Evolutionary conservation across 2,113 vertebrate species (phyloP).

Genomic region (Gopherus flavomarginatus): DNA sequence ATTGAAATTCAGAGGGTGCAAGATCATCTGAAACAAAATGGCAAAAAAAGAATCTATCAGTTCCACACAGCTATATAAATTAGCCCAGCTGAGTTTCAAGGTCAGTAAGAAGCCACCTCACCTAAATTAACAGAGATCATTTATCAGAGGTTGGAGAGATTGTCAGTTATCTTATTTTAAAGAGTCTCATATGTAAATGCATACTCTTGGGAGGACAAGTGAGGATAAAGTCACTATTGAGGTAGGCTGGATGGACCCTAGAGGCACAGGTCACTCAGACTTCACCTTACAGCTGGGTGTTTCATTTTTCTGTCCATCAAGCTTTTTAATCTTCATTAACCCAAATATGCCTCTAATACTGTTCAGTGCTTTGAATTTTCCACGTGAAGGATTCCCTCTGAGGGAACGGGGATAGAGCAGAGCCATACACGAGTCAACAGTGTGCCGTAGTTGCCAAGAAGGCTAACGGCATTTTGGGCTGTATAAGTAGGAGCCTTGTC

Average conservation of each 20-base stretch:
- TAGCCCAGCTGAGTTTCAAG: not conserved
- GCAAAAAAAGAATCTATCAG: not conserved
- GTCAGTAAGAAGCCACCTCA: not conserved
- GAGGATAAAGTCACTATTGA: rapidly evolving
- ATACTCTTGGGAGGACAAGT: rapidly evolving
- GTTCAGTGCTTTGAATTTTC: not conserved
- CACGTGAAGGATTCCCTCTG: not conserved
- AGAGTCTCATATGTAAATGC: not conserved
- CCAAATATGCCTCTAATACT: rapidly evolving
- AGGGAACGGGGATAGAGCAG: not conserved
- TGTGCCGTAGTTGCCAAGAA: too few relatives aligned
- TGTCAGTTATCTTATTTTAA: not conserved
- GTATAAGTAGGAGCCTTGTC: too few relatives aligned
- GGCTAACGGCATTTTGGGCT: too few relatives aligned
- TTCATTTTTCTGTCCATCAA: not conserved
- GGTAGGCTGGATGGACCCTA: not conserved
- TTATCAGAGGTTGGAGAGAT: not conserved
- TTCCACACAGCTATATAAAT: not conserved
- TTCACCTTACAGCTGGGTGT: not conserved
- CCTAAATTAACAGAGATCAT: not conserved
- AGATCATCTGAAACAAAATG: not conserved
- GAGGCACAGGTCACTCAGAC: not conserved
- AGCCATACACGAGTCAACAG: not conserved
- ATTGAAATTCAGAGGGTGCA: not conserved
- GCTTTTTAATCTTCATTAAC: not conserved